Base-by-base conservation (phyloP, 2,888 invertebrate genomes). In the Dryomyza anilis region DNA sequence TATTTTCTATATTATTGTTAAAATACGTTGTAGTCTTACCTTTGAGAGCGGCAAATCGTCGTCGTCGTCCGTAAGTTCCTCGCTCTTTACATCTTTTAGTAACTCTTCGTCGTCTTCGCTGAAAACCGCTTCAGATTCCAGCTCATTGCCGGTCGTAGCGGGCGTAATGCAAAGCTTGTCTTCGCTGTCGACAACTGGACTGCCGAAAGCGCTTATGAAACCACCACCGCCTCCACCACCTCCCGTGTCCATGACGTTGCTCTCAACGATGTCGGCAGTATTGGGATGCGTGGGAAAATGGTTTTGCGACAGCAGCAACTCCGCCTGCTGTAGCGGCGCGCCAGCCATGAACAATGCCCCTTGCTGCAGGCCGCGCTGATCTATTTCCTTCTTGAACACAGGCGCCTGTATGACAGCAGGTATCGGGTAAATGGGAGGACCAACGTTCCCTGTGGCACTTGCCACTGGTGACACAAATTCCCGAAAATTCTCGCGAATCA, bases 401-500 rank as follows among this genome's bases (percentile, higher is more conserved):
- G 76, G 74, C 2, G 72, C 71, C 60, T 77, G 78, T 63, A 75
- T 76, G 39, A 76, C 62, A 55, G 75, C 71, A 10, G 73, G 64
- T 19, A 74, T 45, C 48, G 77, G 69, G 71, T 77, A 80, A 21
- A 76, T 69, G 1, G 76, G 63, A 52, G 73, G 74, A 7, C 72
- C 72, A n/a, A 73, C 65, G 63, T 69, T 68, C 14, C 76, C 70
- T 39, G 70, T 74, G 19, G 68, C 65, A 3, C 65, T 43, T 55
- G 71, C 43, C 14, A 67, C 33, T 19, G 75, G 72, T 4, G 77
- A 73, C 2, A 82, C 78, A 83, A 97, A 97, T 83, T 97, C 96
- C 75, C 91, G 90, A 80, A 98, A 98, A 45, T 93, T 94, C 77
- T 95, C 95, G 70, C 93, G 88, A 45, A 98, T 92, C 83, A 95